Evolutionary conservation across 2,797 vertebrate species (phyloP).

Genomic region (Gephyroberyx darwinii): DNA sequence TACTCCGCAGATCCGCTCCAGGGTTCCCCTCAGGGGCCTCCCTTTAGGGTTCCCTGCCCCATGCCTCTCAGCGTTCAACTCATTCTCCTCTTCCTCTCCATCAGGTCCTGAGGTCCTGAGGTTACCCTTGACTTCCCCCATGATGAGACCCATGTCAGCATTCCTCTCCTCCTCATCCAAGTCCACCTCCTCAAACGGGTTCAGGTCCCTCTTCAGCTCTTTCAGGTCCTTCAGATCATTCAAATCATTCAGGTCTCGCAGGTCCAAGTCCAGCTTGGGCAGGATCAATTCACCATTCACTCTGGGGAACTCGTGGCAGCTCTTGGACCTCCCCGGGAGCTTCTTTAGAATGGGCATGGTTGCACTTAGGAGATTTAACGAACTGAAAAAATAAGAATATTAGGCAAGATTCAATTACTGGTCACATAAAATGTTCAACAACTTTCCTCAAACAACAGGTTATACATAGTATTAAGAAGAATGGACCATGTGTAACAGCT

Average conservation of each 20-base stretch:
- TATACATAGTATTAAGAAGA: not conserved
- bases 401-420: not conserved
- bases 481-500: no score
- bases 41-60: slow-evolving; percentile 75
- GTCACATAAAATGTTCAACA: not conserved
- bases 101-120: slow-evolving; percentile 69
- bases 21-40: slow-evolving; percentile 80
- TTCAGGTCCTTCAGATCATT: slow-evolving; percentile 73
- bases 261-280: slow-evolving; percentile 76
- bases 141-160: slow-evolving; percentile 74
- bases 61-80: slow-evolving; percentile 78
- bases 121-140: slow-evolving; percentile 69
- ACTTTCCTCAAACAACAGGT: not conserved
- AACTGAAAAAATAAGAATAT: slow-evolving; percentile 62
- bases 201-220: slow-evolving; percentile 78
- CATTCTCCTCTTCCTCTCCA: slow-evolving; percentile 83
- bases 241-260: slow-evolving; percentile 72
- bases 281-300: slow-evolving; percentile 79
- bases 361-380: slow-evolving; percentile 51
- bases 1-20: slow-evolving; percentile 82
- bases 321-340: slow-evolving; percentile 81
- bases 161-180: slow-evolving; percentile 73
- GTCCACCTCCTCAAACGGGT: slow-evolving; percentile 83
- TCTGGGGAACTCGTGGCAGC: slow-evolving; percentile 76
- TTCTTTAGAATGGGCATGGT: slow-evolving; percentile 86